Percentiles rank a stretch among this genome's conserved stretches.
These are phyloP conservation scores for Ceyx melanurus DNA, from an alignment of 2,113 vertebrate species.

Conservation along the genomic window DNA sequence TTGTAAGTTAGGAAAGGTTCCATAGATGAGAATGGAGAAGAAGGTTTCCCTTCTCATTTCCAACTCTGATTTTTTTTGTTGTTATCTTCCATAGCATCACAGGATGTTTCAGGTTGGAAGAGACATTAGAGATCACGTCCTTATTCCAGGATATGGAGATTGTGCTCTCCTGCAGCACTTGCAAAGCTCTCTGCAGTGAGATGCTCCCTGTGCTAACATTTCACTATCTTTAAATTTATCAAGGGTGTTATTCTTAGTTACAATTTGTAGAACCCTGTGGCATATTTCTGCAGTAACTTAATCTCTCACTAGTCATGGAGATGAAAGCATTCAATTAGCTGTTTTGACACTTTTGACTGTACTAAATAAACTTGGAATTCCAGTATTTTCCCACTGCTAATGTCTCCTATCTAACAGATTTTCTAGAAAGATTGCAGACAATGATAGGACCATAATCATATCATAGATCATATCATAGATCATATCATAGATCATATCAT, in stretches of 20 bases:
- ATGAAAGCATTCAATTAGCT: constrained; percentile 31
- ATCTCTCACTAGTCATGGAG: constrained; percentile 48
- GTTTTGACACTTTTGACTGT: constrained; percentile 44
- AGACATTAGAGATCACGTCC: neutral
- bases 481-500: too few species aligned
- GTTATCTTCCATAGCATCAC: neutral
- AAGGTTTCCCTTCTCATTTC: neutral
- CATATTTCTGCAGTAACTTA: constrained; percentile 26
- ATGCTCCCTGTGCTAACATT: neutral
- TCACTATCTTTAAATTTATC: neutral
- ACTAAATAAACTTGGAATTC: neutral
- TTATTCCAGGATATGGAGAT: neutral
- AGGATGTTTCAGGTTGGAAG: neutral
- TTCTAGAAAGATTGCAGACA: neutral
- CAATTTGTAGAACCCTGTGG: neutral
- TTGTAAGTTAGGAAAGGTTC: neutral
- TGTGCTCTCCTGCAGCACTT: neutral
- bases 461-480: too few species aligned
- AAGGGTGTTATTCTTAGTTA: constrained; percentile 14
- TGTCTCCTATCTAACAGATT: neutral
- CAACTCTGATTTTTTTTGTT: neutral
- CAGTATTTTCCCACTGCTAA: neutral
- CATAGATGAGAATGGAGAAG: neutral
- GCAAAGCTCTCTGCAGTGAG: neutral
- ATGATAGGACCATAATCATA: neutral